Percentiles rank a stretch among this genome's conserved stretches.
These are phyloP conservation scores for Cyrtorhinus lividipennis DNA, from an alignment of 1,140 invertebrate genomes.

Conservation along the genomic window DNA sequence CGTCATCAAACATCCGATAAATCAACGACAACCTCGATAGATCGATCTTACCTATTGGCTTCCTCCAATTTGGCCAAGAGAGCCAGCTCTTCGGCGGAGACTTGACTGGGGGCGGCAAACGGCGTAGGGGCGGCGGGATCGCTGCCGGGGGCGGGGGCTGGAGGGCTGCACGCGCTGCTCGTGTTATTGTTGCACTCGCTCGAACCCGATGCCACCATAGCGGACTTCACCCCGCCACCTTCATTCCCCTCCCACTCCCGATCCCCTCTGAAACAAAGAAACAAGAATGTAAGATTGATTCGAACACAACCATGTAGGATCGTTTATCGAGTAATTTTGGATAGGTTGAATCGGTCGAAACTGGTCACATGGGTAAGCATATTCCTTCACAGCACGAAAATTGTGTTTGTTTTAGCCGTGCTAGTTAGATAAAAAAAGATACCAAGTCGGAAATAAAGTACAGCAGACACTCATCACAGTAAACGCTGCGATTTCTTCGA, in stretches of 20 bases:
- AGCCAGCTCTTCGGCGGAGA: constrained; percentile 48
- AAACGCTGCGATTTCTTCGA: too few relatives aligned
- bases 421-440: too few relatives aligned
- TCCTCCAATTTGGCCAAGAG: constrained; percentile 85
- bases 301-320: neutral
- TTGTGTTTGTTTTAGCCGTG: too few relatives aligned
- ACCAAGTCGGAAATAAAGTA: too few relatives aligned
- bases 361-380: neutral
- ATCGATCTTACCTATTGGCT: constrained; percentile 57
- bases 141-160: neutral
- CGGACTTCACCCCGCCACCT: constrained; percentile 25
- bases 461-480: too few relatives aligned
- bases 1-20: neutral
- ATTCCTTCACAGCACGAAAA: neutral
- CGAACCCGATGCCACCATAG: constrained; percentile 25
- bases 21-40: neutral
- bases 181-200: constrained; percentile 25
- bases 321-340: neutral
- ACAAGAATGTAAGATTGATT: neutral
- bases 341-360: neutral
- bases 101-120: constrained; percentile 34
- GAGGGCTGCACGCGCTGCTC: constrained; percentile 2
- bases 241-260: constrained; percentile 30
- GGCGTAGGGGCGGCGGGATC: neutral
- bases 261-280: constrained; percentile 27